A percentile compares a stretch with the other conserved stretches of the same genome.
These are phyloP conservation scores for Pantherophis guttatus DNA, from an alignment of 2,113 vertebrate species.

Conservation along the genomic window DNA sequence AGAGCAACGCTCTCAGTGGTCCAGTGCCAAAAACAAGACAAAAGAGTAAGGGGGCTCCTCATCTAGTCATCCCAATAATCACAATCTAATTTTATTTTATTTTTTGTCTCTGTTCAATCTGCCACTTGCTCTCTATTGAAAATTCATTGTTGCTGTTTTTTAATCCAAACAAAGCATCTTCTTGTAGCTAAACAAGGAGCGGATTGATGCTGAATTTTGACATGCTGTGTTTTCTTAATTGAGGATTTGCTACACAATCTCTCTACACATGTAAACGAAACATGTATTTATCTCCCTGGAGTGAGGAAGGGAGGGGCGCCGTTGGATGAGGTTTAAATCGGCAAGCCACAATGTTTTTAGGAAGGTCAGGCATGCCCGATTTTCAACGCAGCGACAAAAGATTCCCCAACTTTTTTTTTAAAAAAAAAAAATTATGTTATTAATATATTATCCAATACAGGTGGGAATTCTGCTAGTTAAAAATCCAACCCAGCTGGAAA, in stretches of 20 bases:
- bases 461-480: neutral
- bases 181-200: neutral
- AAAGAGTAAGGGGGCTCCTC: constrained; percentile 38
- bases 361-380: constrained; percentile 14
- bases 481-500: neutral
- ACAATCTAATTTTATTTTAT: neutral
- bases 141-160: neutral
- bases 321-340: neutral
- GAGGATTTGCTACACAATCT: constrained; percentile 39
- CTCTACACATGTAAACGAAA: constrained; percentile 5
- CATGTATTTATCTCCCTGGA: constrained; percentile 35
- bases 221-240: constrained; percentile 35
- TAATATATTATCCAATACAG: neutral
- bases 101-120: neutral
- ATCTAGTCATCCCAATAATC: constrained; percentile 33
- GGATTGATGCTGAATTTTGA: constrained; percentile 27
- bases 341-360: constrained; percentile 29
- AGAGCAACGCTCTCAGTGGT: constrained; percentile 48
- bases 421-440: no score
- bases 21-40: constrained; percentile 38
- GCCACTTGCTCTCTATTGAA: neutral
- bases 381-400: neutral
- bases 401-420: no score
- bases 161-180: neutral
- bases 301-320: constrained; percentile 2